Percentiles rank a stretch among this genome's conserved stretches.
Evolutionary conservation across 2,888 invertebrate genomes (phyloP).

Genomic region (Stramonita haemastoma): DNA sequence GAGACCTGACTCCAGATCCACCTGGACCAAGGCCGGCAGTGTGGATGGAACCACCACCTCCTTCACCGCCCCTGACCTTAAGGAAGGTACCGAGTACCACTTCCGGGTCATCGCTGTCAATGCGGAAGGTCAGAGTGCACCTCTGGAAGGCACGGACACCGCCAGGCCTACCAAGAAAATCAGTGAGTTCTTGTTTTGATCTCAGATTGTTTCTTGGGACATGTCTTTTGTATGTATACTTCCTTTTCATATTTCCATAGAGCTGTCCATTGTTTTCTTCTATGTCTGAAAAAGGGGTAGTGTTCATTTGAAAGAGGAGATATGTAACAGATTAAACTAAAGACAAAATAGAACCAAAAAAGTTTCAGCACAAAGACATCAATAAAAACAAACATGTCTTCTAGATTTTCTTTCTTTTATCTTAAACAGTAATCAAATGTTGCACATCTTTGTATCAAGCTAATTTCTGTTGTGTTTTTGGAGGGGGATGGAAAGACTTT

Average conservation of each 20-base stretch:
- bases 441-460: no score
- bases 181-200: constrained; percentile 56
- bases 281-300: no score
- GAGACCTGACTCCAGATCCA: constrained; percentile 86
- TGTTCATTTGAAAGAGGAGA: no score
- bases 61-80: constrained; percentile 81
- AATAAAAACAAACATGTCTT: no score
- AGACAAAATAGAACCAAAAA: no score
- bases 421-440: no score
- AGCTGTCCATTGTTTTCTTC: no score
- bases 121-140: constrained; percentile 89
- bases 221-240: background rate
- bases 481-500: no score
- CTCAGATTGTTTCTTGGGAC: background rate
- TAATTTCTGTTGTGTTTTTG: no score
- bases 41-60: constrained; percentile 57
- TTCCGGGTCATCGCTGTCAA: constrained; percentile 92
- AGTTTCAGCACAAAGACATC: no score
- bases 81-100: constrained; percentile 88
- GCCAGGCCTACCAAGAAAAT: constrained; percentile 64
- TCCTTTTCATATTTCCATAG: background rate
- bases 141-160: constrained; percentile 75
- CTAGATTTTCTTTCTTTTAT: no score
- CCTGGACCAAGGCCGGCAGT: constrained; percentile 84
- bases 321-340: no score